A percentile compares a stretch with the other conserved stretches of the same genome.
phyloP scores from a whole-genome alignment of 2,113 vertebrate genomes.

The Dasyprocta punctata region DNA sequence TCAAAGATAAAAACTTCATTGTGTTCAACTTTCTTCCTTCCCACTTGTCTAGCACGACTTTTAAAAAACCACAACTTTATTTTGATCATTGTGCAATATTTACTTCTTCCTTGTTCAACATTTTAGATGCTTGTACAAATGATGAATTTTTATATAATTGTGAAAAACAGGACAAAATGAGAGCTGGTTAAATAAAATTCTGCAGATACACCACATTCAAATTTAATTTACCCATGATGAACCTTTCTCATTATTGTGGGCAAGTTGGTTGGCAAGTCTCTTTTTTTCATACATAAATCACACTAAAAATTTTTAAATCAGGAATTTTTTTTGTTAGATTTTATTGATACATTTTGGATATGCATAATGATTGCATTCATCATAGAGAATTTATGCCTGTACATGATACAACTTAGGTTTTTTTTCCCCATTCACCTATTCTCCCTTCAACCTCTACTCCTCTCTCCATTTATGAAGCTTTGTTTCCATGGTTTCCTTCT shows the following conservation, averaged over 20 bases:
- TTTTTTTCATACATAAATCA: constrained; percentile 50
- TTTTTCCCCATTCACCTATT: background rate
- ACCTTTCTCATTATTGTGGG: background rate
- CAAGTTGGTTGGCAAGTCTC: background rate
- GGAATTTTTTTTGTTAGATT: background rate
- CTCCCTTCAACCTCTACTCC: background rate
- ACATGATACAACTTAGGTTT: background rate
- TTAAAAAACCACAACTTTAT: constrained; percentile 1
- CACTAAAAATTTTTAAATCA: background rate
- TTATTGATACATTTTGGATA: background rate
- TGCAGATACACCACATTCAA: constrained; percentile 67
- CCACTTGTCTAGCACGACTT: background rate
- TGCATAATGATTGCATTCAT: background rate
- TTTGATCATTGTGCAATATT: constrained; percentile 56
- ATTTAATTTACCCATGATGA: background rate
- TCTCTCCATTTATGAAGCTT: background rate
- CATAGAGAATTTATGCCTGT: background rate
- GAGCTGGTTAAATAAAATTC: constrained; percentile 49
- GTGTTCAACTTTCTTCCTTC: background rate
- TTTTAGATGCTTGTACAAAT: constrained; percentile 37
- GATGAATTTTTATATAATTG: constrained; percentile 30
- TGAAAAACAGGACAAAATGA: constrained; percentile 52
- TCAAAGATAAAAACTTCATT: background rate
- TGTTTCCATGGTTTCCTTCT: background rate
- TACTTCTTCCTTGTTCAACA: constrained; percentile 30